A percentile compares a stretch with the other conserved stretches of the same genome.
Conservation (phyloP, 2,888 invertebrate genomes). For the Galerucella calmariensis region DNA sequence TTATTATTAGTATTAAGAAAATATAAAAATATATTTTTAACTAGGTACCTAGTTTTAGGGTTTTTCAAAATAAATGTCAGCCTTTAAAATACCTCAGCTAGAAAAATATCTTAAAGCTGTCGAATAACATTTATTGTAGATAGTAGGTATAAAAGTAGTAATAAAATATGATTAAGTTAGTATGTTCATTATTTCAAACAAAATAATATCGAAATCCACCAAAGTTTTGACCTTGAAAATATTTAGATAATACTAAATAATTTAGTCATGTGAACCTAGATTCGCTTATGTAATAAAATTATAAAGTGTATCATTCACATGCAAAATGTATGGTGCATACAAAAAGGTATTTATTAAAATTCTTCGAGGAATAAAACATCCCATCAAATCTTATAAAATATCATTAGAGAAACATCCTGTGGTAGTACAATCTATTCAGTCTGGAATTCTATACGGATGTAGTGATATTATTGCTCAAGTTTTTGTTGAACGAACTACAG, state of each 20-base stretch:
- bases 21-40: too few relatives aligned
- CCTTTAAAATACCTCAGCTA: too few relatives aligned
- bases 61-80: too few relatives aligned
- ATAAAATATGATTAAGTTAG: too few relatives aligned
- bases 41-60: too few relatives aligned
- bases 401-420: constrained; percentile 48
- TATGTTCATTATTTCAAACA: neutral
- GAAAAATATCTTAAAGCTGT: too few relatives aligned
- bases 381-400: constrained; percentile 21
- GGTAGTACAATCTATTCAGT: constrained; percentile 72
- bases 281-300: neutral
- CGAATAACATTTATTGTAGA: too few relatives aligned
- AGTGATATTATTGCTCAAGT: constrained; percentile 83
- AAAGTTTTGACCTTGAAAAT: neutral
- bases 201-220: neutral
- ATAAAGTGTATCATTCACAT: neutral
- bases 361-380: neutral
- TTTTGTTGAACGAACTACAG: constrained; percentile 66
- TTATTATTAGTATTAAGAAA: too few relatives aligned
- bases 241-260: neutral
- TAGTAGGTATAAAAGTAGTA: too few relatives aligned
- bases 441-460: constrained; percentile 77
- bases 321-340: neutral
- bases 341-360: neutral
- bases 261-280: neutral